Evolutionary conservation across 64 coral and sea anemone genomes (phyloP), one percentile per base, ranked within the genome.

Genomic region (Stylophora pistillata): DNA sequence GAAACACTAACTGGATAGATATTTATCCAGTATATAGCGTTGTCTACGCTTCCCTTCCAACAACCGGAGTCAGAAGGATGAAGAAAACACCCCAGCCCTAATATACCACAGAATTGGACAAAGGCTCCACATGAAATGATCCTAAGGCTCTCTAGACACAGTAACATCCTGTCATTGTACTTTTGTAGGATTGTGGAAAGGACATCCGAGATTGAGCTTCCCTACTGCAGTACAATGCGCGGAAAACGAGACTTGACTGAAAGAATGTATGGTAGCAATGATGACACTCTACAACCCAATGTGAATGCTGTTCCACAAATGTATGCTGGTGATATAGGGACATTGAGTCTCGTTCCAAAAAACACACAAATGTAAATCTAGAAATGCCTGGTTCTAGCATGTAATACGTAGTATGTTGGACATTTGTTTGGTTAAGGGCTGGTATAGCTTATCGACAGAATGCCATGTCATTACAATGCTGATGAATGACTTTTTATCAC

Each of bases 321-420:
- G n/a, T n/a, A 68, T 59, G 11, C 77, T 59, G 56, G 26, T 56
- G 25, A 10, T 13, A 26, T 18, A 27, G 28, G 56, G 28, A 31
- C 55, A 16, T 12, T 15, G 56, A 14, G 55, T 16, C 77, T 16
- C 28, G 15, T 56, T 27, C 77, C 25, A 14, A 68, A 56, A 53
- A 78, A 52, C 28, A 78, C 75, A n/a, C 75, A 78, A 56, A 47
- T 23, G 75, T 78, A 23, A 78, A 52, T 78, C 13, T n/a, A 26
- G 9, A 11, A 68, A n/a, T 10, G 26, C 13, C 13, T 18, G 21
- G 9, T 28, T 25, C 4, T 23, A 25, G 12, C n/a, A 2, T 10
- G 1, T 68, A 0, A 9, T n/a, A 0, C 26, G 7, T 28, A 11
- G 12, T 9, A n/a, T 4, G 64, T 68, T 1, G 26, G 23, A n/a